Evolutionary conservation across 2,113 vertebrate genomes (phyloP).

Genomic region (Anhinga anhinga): DNA sequence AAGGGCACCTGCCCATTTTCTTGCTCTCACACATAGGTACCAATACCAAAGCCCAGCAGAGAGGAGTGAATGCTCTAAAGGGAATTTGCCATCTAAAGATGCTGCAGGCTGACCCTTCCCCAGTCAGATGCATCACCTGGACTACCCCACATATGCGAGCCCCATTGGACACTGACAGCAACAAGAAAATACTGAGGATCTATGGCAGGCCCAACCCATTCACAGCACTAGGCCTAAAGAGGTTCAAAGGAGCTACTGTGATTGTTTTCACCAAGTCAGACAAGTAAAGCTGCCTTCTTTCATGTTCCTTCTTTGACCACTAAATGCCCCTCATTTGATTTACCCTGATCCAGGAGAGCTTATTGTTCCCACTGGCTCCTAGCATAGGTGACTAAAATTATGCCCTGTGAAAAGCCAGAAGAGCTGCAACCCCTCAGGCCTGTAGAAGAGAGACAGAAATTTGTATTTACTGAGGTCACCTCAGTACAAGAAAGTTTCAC

Average conservation of each 20-base stretch:
- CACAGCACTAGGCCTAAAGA: background rate
- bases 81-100: background rate
- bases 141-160: background rate
- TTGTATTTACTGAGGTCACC: conserved; percentile 15
- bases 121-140: background rate
- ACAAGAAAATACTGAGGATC: background rate
- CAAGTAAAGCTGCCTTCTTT: background rate
- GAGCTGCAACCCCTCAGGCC: background rate
- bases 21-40: background rate
- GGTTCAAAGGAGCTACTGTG: background rate
- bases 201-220: background rate
- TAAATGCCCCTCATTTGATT: background rate
- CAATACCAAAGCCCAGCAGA: background rate
- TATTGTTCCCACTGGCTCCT: background rate
- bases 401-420: background rate
- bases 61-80: background rate
- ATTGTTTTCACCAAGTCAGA: background rate
- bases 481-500: conserved; percentile 4
- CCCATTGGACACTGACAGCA: background rate
- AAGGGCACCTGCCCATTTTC: background rate
- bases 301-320: background rate
- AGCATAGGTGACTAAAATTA: background rate
- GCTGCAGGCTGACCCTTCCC: background rate
- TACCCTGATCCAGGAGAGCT: background rate
- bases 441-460: background rate